A percentile compares a stretch with the other conserved stretches of the same genome.
Evolutionary conservation across 2,888 invertebrate species (phyloP).

Genomic region (Napeogenes inachia): DNA sequence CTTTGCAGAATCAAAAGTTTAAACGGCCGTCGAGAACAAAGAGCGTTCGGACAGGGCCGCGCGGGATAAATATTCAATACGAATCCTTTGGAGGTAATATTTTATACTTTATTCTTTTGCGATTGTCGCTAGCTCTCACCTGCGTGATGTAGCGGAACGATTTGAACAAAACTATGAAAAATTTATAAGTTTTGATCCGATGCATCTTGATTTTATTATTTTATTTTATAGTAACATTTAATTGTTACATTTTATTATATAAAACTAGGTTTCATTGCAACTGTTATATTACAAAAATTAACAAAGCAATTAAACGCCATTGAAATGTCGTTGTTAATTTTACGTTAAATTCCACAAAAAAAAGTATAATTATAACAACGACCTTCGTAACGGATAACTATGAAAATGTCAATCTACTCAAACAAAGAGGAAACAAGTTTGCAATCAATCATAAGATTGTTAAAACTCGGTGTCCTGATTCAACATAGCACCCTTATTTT

Average conservation of each 20-base stretch:
- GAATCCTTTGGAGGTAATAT: constrained; percentile 76
- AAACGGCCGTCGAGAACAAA: constrained; percentile 75
- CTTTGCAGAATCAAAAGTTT: constrained; percentile 78
- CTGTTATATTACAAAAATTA: neutral
- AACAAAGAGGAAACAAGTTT: constrained; percentile 61
- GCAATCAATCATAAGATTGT: constrained; percentile 76
- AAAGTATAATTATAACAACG: constrained; percentile 47
- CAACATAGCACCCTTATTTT: constrained; percentile 62
- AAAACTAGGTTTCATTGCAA: too few species aligned
- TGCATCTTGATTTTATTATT: constrained; percentile 8
- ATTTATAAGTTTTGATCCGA: constrained; percentile 16
- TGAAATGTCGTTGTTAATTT: neutral
- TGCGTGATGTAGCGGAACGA: constrained; percentile 60
- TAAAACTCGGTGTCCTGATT: constrained; percentile 54
- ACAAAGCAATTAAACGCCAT: constrained; percentile 3
- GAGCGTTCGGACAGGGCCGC: constrained; percentile 66
- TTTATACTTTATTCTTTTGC: constrained; percentile 67
- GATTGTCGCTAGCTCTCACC: constrained; percentile 66
- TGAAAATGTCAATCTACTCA: constrained; percentile 55
- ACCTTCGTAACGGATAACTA: constrained; percentile 35
- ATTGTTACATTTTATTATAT: too few species aligned
- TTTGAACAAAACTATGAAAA: constrained; percentile 29
- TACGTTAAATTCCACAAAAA: constrained; percentile 33
- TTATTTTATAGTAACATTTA: too few species aligned
- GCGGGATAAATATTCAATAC: constrained; percentile 75